A percentile compares a stretch with the other conserved stretches of the same genome.
Conservation (phyloP, 2,797 vertebrate genomes). For the Bradypodion pumilum region DNA sequence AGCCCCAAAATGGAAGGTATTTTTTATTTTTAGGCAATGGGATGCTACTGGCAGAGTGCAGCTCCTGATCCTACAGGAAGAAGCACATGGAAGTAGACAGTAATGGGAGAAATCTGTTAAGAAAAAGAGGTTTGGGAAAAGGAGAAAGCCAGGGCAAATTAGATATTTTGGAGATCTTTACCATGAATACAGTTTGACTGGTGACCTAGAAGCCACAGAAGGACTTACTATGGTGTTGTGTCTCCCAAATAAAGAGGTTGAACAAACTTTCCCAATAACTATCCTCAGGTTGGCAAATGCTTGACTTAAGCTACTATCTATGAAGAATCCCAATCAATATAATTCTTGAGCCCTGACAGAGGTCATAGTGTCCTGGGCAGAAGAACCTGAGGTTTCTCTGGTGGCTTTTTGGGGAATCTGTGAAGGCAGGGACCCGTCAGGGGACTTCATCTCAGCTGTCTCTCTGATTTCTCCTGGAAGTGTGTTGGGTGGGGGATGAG, state of each 20-base stretch:
- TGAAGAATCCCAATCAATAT: slow-evolving; percentile 49
- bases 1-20: slow-evolving; percentile 19
- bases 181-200: slow-evolving; percentile 1
- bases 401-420: slow-evolving; percentile 64
- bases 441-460: slow-evolving; percentile 48
- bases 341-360: slow-evolving; percentile 42
- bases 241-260: background rate
- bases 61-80: slow-evolving; percentile 19
- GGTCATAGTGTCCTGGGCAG: slow-evolving; percentile 45
- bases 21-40: slow-evolving; percentile 27
- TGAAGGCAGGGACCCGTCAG: slow-evolving; percentile 42
- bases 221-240: background rate
- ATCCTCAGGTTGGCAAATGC: background rate
- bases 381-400: slow-evolving; percentile 59
- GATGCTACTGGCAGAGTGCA: slow-evolving; percentile 19
- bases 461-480: slow-evolving; percentile 62
- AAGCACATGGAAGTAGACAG: slow-evolving; percentile 33
- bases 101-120: slow-evolving; percentile 10
- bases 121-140: slow-evolving; percentile 39
- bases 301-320: slow-evolving; percentile 27
- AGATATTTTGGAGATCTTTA: slow-evolving; percentile 42
- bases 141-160: slow-evolving; percentile 29
- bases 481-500: slow-evolving; percentile 55
- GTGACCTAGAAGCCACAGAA: background rate
- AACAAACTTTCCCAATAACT: background rate